Evolutionary conservation across 2,113 vertebrate genomes (phyloP), one percentile per base, ranked within the genome.

Genomic region (Tachysurus fulvidraco): DNA sequence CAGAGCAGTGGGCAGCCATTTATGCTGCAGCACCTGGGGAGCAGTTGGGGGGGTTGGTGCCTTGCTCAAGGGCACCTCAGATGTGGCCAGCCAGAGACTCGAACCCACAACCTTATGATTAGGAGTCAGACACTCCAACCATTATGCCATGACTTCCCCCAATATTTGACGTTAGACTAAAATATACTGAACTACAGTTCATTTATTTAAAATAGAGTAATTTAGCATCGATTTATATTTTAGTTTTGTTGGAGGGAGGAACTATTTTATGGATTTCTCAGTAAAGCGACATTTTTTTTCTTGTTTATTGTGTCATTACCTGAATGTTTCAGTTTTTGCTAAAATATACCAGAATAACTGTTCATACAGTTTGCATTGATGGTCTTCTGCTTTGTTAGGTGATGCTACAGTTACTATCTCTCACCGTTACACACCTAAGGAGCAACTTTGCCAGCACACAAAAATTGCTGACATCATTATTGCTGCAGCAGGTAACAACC

Each of bases 321-420:
- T 62, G 19, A 65, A 19, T n/a, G 41, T 17, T n/a, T 57, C 7
- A 23, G 4, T 36, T 62, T 60, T 81, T 81, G 16, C 16, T 23
- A 25, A 62, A 60, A 41, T 6, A 28, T 52, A 50, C 21, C 44
- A 6, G 25, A 50, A 11, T 23, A 23, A 74, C 21, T 25, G 30
- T 71, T 41, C 67, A 3, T 21, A 71, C n/a, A 41, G n/a, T 65
- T 55, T 67, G 28, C 5, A 81, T 3, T 71, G 1, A 81, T 85
- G 14, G 19, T 46, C 30, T 81, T 62, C 9, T 67, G 41, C 9
- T 88, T 52, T n/a, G 87, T 2, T 88, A 99, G 98, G 98, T 0
- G 98, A 99, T 41, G 98, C 98, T 85, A 99, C 98, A 0, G 98
- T 99, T 30, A 99, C 98, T 0, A 99, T 99, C 90, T 97, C 97